Evolutionary conservation across 2,888 invertebrate genomes (phyloP), one percentile per base, ranked within the genome.

Genomic region (Torymus tubicola): DNA sequence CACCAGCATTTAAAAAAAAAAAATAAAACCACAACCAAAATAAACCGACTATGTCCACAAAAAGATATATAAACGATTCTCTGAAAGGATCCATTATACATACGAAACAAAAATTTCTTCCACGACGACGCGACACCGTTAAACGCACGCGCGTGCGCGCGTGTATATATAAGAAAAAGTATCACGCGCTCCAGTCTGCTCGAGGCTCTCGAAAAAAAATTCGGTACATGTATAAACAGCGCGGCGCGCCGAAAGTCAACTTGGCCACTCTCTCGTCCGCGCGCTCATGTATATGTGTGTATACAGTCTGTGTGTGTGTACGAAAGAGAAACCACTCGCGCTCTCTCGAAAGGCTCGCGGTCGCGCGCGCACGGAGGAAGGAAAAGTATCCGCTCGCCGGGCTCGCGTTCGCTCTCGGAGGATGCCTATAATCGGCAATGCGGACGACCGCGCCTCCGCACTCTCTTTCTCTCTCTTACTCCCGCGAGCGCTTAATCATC

Each of bases 361-460:
- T 12, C 12, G 3, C 24, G 52, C n/a, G 24, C 8, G 21, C 71
- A 78, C 61, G 70, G 79, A 79, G 80, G 76, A 83, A 81, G 67
- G 82, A 74, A 80, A 83, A 77, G 71, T 42, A 42, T 42, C 42
- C 42, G 42, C 42, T 42, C 42, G 68, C 68, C 78, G 73, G 83
- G 78, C 81, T 81, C 31, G 64, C 18, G 65, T 84, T 82, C 78
- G 73, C 80, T 84, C 84, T 81, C 80, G 81, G 84, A 84, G 85
- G 86, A 89, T 89, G 89, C 85, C 89, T 87, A 89, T 90, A 90
- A 90, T 89, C 87, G 89, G 89, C 87, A 88, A 89, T 87, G 88
- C 85, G 86, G 78, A 80, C 85, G 87, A 87, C 87, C 88, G 89
- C 89, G 81, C 87, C 88, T 88, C 85, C 84, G 82, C 85, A 88